A percentile compares a stretch with the other conserved stretches of the same genome.
phyloP scores from a whole-genome alignment of 2,797 vertebrate genomes.

The Malurus splendens region DNA sequence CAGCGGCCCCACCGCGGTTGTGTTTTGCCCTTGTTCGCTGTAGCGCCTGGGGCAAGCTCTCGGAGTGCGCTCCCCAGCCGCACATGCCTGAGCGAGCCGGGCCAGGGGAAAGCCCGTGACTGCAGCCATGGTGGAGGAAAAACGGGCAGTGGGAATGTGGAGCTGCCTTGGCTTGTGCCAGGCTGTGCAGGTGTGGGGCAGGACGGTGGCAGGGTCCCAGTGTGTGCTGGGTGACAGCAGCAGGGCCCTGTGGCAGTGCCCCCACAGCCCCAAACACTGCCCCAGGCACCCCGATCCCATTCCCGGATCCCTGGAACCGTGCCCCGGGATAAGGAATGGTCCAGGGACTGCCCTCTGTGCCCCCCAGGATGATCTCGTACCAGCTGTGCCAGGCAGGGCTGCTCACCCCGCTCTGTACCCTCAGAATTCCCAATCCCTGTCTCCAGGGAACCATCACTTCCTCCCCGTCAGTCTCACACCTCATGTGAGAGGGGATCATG shows the following conservation, averaged over 20 bases:
- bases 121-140: accelerated
- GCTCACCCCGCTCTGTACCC: accelerated
- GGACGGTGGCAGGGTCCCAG: background rate
- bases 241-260: background rate
- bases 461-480: no score
- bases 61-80: background rate
- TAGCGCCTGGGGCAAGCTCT: background rate
- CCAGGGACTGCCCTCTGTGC: accelerated
- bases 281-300: background rate
- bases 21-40: background rate
- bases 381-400: background rate
- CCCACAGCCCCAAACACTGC: background rate
- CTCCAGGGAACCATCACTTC: background rate
- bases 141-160: accelerated
- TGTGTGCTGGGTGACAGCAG: background rate
- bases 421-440: background rate
- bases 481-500: accelerated
- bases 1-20: background rate
- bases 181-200: background rate
- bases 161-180: background rate
- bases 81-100: background rate
- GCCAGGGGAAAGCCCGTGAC: accelerated
- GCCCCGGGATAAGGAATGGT: no score
- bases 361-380: background rate
- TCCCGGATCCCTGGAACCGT: accelerated